Percentiles rank a stretch among this genome's conserved stretches.
phyloP scores from a whole-genome alignment of 2,797 vertebrate genomes.

The Morelia viridis region DNA sequence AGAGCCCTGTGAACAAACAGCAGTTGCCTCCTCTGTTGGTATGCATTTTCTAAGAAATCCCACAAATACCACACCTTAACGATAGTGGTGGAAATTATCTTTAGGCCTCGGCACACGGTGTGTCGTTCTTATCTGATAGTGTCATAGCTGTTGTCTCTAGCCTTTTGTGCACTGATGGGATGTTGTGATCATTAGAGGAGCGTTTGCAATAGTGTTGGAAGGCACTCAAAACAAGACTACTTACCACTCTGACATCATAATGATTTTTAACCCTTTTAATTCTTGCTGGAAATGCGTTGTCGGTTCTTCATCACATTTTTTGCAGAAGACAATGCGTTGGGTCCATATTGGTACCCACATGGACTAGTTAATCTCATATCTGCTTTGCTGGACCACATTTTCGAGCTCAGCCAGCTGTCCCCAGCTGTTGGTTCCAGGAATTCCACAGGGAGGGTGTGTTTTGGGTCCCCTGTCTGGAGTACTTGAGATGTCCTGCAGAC shows the following conservation, averaged over 20 bases:
- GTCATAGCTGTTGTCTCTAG: not conserved
- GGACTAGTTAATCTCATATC: no score
- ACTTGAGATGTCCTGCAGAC: not conserved
- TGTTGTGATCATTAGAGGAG: constrained; percentile 9
- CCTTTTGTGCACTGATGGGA: constrained; percentile 9
- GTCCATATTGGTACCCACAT: not conserved
- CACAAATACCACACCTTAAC: constrained; percentile 13
- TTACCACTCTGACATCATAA: constrained; percentile 37
- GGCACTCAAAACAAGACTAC: constrained; percentile 37
- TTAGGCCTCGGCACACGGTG: not conserved
- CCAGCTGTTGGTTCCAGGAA: not conserved
- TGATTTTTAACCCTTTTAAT: constrained; percentile 36
- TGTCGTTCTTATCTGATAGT: constrained; percentile 11
- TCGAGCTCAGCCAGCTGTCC: not conserved
- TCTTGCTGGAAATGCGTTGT: not conserved
- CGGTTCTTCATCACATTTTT: not conserved
- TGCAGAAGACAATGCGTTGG: not conserved
- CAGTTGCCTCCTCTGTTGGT: not conserved
- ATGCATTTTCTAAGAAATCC: constrained; percentile 56
- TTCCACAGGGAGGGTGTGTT: rapidly evolving
- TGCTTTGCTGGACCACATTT: not conserved
- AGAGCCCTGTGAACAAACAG: constrained; percentile 25
- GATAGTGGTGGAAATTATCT: not conserved
- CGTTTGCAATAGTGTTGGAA: constrained; percentile 31
- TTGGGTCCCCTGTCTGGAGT: no score